Evolutionary conservation across 2,888 invertebrate genomes (phyloP), one percentile per base, ranked within the genome.

Genomic region (Chromoteleia sp.): DNA sequence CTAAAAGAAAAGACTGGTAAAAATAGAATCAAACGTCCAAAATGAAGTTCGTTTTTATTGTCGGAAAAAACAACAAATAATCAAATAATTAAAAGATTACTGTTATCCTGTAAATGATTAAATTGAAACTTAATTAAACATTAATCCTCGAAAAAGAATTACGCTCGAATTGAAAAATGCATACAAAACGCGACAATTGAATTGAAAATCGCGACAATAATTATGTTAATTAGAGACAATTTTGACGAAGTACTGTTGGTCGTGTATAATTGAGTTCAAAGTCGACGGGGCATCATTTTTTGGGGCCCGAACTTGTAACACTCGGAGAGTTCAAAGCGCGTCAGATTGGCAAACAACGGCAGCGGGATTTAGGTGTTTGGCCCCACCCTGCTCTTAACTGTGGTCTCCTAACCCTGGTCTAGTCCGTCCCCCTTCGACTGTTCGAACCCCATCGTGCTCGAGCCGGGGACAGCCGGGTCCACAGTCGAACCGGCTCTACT

Each of bases 321-420:
- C 59, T 81, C 21, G 52, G 43, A 45, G 61, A 65, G 65, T 50
- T 15, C 48, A 43, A 39, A 67, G 70, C 59, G 77, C 59, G 81
- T 76, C 71, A 77, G 81, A 83, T 81, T 83, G 83, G 84, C 83
- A 84, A 85, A 84, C 81, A 82, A 65, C 65, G 25, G 65, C 65
- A 59, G 83, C 78, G 81, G 41, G 63, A 77, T 77, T 84, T 84
- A 85, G 84, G 71, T 84, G 83, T 76, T 85, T 86, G 86, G 90
- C 91, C 91, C 91, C 91, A 91, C 91, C 91, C 87, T 85, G 81
- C 76, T 76, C 78, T 68, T 61, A 59, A 59, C 70, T 33, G 56
- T 84, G 83, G n/a, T n/a, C 85, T 84, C 81, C 86, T 85, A 86
- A 86, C 86, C 87, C 87, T 84, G 84, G 84, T 81, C 86, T 83